Percentiles rank a stretch among this genome's conserved stretches.
Evolutionary conservation across 2,113 vertebrate genomes (phyloP).

Genomic region (Geococcyx californianus): DNA sequence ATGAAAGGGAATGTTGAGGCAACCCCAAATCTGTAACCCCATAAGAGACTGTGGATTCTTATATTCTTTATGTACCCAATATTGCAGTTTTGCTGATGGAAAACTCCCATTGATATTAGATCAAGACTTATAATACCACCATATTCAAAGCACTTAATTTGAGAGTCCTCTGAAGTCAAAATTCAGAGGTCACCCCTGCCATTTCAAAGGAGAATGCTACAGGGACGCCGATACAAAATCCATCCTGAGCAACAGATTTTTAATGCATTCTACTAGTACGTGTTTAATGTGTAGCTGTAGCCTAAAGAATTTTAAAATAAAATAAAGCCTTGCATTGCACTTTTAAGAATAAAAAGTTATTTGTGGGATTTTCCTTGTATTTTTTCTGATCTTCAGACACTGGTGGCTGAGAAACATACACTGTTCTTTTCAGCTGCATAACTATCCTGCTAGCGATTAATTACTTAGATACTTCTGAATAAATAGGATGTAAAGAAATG

Average conservation of each 20-base stretch:
- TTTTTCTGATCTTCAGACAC: slow-evolving; percentile 25
- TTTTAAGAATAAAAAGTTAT: slow-evolving; percentile 24
- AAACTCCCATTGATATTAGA: background rate
- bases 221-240: background rate
- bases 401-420: background rate
- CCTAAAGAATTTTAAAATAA: slow-evolving; percentile 40
- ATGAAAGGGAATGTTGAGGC: background rate
- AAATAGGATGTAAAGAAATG: slow-evolving; percentile 34
- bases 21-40: background rate
- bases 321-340: background rate
- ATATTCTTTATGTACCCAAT: background rate
- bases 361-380: background rate
- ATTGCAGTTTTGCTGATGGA: background rate
- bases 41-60: background rate
- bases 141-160: slow-evolving; percentile 40
- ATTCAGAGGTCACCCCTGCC: slow-evolving; percentile 43
- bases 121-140: slow-evolving; percentile 14
- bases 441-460: background rate
- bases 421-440: background rate
- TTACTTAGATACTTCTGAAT: slow-evolving; percentile 47
- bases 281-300: background rate
- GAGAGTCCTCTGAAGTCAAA: slow-evolving; percentile 45
- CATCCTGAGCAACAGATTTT: slow-evolving; percentile 23
- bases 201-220: slow-evolving; percentile 58
- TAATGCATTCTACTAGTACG: background rate